Base-by-base conservation (phyloP, 2,797 vertebrate species). In the Diceros bicornis region DNA sequence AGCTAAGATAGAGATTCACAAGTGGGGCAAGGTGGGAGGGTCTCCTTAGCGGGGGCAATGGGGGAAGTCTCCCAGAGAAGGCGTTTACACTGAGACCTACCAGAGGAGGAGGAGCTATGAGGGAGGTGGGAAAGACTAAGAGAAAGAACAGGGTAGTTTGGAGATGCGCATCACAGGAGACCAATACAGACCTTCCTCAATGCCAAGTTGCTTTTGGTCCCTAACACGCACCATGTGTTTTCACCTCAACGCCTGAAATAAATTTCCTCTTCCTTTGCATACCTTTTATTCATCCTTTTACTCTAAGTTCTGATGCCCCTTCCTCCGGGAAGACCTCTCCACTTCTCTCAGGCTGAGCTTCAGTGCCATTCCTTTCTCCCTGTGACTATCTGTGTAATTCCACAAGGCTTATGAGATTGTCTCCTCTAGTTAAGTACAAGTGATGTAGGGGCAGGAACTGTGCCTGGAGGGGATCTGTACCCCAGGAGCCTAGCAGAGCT, bases 11-110 rank as follows among this genome's bases (percentile, higher is more conserved):
- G 71, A 88, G 64, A 82, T 29, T 23, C 52, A 68, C 7, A 59
- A 21, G 12, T 68, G 37, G 32, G 1, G 0, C 23, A 71, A 10
- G 59, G 6, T 12, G 12, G 0, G 2, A n/a, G 6, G 3, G 1
- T 14, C 23, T 61, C 25, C 62, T 50, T 55, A 55, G 6, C 50
- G 57, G 44, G 11, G 5, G 11, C 37, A 4, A 7, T 13, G 8
- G 52, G 34, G 47, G 32, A 68, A 66, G 20, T 32, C 59, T 81
- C n/a, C 34, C 61, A 6, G n/a, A 52, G 64, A 90, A 79, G 66
- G n/a, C 41, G 34, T 37, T 55, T 66, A 29, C 0, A 13, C 52
- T 37, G 21, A 94, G 32, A 74, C 62, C 20, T 62, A 20, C 29
- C 17, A 29, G 5, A 6, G 11, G 16, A 34, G 50, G 17, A 71